These are phyloP conservation scores for Pollimyrus isidori DNA, from an alignment of 2,113 vertebrate species.

Conservation along the genomic window DNA sequence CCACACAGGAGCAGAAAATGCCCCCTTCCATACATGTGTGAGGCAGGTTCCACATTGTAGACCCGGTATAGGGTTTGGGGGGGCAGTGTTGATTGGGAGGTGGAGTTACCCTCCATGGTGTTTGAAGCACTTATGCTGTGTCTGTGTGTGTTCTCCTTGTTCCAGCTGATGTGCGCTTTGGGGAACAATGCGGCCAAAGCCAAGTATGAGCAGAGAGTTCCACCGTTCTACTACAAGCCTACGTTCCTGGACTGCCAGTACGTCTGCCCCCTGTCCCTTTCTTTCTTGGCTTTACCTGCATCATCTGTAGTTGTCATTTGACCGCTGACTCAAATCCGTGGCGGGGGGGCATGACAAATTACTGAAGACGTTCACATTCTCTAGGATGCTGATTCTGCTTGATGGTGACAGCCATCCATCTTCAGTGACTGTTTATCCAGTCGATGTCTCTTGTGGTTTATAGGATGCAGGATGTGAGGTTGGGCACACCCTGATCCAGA, in stretches of 20 bases:
- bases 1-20: not conserved
- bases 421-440: not conserved
- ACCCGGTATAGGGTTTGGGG: not conserved
- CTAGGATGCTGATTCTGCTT: not conserved
- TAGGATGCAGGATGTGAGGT: not conserved
- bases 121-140: not conserved
- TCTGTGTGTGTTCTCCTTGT: not conserved
- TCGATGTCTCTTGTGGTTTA: not conserved
- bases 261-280: constrained; percentile 47
- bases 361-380: not conserved
- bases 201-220: constrained; percentile 74
- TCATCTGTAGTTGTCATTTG: not conserved
- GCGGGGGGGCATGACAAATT: not conserved
- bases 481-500: not conserved
- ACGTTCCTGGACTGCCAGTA: constrained; percentile 77
- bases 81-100: not conserved
- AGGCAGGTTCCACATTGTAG: not conserved
- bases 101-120: not conserved
- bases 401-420: not conserved
- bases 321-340: not conserved
- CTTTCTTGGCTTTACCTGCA: not conserved
- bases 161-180: constrained; percentile 74
- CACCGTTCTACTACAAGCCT: constrained; percentile 82
- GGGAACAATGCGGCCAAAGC: constrained; percentile 73
- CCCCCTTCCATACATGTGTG: not conserved